Percentiles rank a stretch among this genome's conserved stretches.
phyloP scores from a whole-genome alignment of 2,113 vertebrate genomes.

The Oncorhynchus keta region DNA sequence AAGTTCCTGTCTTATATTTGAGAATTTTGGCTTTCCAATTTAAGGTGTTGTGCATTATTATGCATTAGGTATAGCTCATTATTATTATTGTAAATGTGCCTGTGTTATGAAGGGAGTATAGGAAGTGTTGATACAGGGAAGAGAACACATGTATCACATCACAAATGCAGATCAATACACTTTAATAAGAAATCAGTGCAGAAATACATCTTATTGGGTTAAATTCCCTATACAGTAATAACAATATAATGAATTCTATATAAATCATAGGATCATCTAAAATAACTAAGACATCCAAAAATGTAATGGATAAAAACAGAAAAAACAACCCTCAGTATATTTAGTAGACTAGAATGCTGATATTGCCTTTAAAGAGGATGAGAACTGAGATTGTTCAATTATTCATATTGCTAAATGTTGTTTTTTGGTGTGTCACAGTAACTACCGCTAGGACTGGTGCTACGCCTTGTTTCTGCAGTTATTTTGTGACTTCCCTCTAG shows the following conservation, averaged over 20 bases:
- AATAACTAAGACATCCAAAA: constrained; percentile 79
- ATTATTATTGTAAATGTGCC: too few species aligned
- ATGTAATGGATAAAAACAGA: constrained; percentile 45
- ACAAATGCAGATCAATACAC: constrained; percentile 83
- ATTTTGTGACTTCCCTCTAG: constrained; percentile 35
- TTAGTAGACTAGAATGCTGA: constrained; percentile 75
- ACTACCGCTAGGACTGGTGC: constrained; percentile 34
- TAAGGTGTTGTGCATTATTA: too few species aligned
- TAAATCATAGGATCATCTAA: constrained; percentile 78
- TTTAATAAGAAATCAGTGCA: constrained; percentile 99
- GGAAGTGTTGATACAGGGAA: too few species aligned
- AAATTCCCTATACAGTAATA: constrained; percentile 87
- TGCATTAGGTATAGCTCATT: too few species aligned
- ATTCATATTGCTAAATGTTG: constrained; percentile 13
- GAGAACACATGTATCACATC: neutral
- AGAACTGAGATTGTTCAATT: constrained; percentile 51
- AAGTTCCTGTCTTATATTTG: too few species aligned
- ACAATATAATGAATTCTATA: constrained; percentile 79
- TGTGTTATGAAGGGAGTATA: too few species aligned
- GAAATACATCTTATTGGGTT: constrained; percentile 95
- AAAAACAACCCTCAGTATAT: constrained; percentile 64
- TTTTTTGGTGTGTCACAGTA: constrained; percentile 58
- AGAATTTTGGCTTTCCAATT: too few species aligned
- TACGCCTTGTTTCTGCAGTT: constrained; percentile 6
- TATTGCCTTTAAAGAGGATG: constrained; percentile 77